Percentiles rank a stretch among this genome's conserved stretches.
Evolutionary conservation across 2,888 invertebrate species (phyloP).

Genomic region (Tanypteryx hageni): DNA sequence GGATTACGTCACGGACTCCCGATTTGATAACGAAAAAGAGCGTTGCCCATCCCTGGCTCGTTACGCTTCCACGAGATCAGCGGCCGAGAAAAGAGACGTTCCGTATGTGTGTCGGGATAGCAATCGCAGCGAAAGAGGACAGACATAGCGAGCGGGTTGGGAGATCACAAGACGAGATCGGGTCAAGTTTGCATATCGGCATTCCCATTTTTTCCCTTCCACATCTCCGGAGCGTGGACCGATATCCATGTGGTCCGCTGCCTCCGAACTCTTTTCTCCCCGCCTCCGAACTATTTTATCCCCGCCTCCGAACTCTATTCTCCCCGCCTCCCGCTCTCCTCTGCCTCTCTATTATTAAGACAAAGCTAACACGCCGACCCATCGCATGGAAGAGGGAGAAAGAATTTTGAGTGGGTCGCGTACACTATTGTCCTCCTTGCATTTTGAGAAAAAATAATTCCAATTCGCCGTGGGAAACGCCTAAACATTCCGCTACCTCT

Average conservation of each 20-base stretch:
- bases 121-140: too few relatives aligned
- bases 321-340: not conserved
- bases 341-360: constrained; percentile 11
- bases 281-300: not conserved
- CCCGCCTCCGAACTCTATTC: not conserved
- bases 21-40: not conserved
- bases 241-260: not conserved
- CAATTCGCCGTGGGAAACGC: constrained; percentile 7
- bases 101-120: too few relatives aligned
- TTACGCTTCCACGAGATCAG: too few relatives aligned
- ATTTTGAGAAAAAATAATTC: constrained; percentile 6
- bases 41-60: too few relatives aligned
- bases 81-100: too few relatives aligned
- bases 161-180: not conserved
- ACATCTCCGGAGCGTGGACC: not conserved
- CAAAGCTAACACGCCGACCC: constrained; percentile 11
- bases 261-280: not conserved
- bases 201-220: not conserved
- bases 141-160: too few relatives aligned
- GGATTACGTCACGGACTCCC: not conserved
- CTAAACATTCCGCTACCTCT: not conserved
- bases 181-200: not conserved
- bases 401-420: not conserved
- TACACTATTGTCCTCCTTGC: not conserved
- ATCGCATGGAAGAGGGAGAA: not conserved